Conservation (phyloP, 2,113 vertebrate species). For the Bostrychus sinensis region DNA sequence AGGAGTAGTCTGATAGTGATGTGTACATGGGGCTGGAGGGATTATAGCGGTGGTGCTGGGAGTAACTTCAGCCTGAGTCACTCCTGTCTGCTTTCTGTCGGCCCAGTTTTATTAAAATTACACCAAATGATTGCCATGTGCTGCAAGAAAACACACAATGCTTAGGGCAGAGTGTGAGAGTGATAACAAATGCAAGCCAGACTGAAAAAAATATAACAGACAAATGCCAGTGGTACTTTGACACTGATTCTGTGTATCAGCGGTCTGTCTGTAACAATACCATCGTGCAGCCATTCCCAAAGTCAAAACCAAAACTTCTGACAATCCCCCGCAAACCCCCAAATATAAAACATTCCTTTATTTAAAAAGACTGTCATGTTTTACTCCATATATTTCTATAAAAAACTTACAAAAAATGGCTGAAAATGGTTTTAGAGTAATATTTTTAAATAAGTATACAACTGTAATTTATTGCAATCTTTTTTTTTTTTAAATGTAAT, state of each 20-base stretch:
- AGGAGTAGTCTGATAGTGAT: constrained; percentile 62
- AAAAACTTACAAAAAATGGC: no score
- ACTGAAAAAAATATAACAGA: neutral
- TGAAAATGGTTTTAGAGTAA: no score
- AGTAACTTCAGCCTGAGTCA: constrained; percentile 63
- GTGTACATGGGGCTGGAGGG: constrained; percentile 40
- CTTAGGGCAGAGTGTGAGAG: constrained; percentile 39
- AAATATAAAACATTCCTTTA: no score
- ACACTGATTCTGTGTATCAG: no score
- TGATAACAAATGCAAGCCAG: constrained; percentile 38
- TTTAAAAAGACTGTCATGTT: no score
- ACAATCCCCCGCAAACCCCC: no score
- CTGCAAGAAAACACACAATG: constrained; percentile 38
- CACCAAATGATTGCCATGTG: constrained; percentile 48
- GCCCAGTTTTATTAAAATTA: constrained; percentile 29
- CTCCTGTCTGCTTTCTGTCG: constrained; percentile 52
- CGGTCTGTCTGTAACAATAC: neutral
- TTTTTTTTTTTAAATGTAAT: no score
- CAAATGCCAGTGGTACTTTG: neutral
- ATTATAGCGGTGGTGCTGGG: constrained; percentile 52
- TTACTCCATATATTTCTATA: no score
- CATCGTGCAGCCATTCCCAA: no score
- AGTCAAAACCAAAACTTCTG: no score
- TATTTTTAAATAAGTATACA: no score
- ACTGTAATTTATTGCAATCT: no score